Evolutionary conservation across 1,140 invertebrate species (phyloP), one percentile per base, ranked within the genome.

Genomic region (Araneus ventricosus): DNA sequence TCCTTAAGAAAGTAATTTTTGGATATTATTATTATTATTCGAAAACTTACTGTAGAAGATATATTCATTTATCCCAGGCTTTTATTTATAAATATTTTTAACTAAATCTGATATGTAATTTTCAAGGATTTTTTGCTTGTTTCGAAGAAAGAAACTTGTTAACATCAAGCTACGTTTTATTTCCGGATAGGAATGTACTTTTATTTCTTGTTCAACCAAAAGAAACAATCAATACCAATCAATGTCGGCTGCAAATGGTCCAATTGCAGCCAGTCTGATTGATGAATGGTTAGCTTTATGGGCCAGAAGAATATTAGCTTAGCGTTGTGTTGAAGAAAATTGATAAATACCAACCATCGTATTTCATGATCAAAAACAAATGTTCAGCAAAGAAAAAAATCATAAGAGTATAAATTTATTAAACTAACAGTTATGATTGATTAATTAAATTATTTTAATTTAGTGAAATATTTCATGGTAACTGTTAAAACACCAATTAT

Each of bases 221-320:
- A 30, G 59, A 59, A 87, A 52, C 82, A 87, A 87, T 87, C 85
- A 61, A 87, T 87, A 61, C 52, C 85, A 87, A 87, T 87, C 85
- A 87, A 87, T 30, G 85, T 87, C 85, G 24, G 85, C 57, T 87
- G 85, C 85, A 87, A 87, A 87, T 61, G 85, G 59, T 87, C 52
- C 59, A 87, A 87, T 87, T 61, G 85, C 27, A 87, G n/a, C 85
- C 34, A 87, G 85, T 24, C 45, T 87, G 85, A 87, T 87, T 87
- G 85, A 87, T 87, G 82, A 84, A 84, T 57, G 45, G 39, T 17
- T 30, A 45, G 82, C n/a, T 84, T 84, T 84, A 84, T 84, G 82
- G 82, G 41, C 41, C 82, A 84, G 82, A 84, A 84, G 82, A 84
- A 84, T 45, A 52, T 57, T 45, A 52, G 82, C 39, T 52, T 17